Base-by-base conservation (phyloP, 2,113 vertebrate species). In the Chaenogobius annularis region DNA sequence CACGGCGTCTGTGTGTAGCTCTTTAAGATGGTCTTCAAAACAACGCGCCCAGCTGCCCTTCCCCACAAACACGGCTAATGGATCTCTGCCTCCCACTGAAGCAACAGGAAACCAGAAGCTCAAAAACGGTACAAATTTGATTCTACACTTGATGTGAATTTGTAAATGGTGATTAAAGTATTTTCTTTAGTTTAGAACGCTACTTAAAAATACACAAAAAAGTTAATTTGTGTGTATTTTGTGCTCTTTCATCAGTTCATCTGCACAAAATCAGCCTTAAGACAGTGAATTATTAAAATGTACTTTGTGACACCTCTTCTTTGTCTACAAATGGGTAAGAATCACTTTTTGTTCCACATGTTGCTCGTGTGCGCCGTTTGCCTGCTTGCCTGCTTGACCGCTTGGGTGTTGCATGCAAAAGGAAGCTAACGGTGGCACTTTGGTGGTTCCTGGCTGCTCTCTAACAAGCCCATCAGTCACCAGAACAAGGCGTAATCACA, bases 271-370 rank as follows among this genome's bases (percentile, higher is more conserved):
- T 5, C 10, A 66, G 67, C 23, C 10, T 22, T 31, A 11, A 59
- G 11, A 31, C 15, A 19, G 31, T 37, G 15, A 65, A 69, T 73
- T 23, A 65, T 31, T 35, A 75, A 71, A 22, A 88, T 85, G 82
- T 3, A 26, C 76, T 20, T 75, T 73, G 48, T 61, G 26, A 9
- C 75, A 61, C 0, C 46, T 56, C 43, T 83, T 14, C 69, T 86
- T 69, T 9, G 75, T 63, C 22, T 83, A 52, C 12, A 81, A 47
- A 63, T 76, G 7, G 84, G 87, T 88, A 71, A 83, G 80, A 13
- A 31, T 31, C 26, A 31, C 26, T 31, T 1, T 14, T 7, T 31
- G 22, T 8, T 66, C 5, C 1, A 5, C 43, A 44, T 66, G 43
- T 46, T 66, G 43, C 43, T 66, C 10, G 26, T 50, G 47, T 50